phyloP scores from a whole-genome alignment of 2,888 invertebrate species.

The Leptothorax acervorum region DNA sequence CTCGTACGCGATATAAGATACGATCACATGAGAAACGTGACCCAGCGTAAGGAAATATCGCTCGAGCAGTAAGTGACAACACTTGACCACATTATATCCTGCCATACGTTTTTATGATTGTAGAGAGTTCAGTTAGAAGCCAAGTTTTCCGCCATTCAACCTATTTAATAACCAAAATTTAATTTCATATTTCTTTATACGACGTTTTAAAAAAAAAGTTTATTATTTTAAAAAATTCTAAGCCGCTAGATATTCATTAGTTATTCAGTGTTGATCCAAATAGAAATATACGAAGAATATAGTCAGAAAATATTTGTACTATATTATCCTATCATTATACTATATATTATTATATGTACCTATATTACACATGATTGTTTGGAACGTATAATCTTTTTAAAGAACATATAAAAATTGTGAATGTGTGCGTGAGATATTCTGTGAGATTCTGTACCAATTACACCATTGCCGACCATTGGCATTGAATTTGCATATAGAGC shows the following conservation, averaged over 20 bases:
- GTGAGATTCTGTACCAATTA: background rate
- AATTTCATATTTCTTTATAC: background rate
- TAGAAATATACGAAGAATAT: no score
- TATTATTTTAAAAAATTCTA: background rate
- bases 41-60: background rate
- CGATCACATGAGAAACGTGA: background rate
- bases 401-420: background rate
- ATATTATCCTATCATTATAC: no score
- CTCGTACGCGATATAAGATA: background rate
- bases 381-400: background rate
- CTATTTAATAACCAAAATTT: background rate
- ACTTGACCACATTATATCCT: background rate
- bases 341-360: no score
- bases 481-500: background rate
- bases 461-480: background rate
- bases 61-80: background rate
- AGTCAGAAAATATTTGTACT: no score
- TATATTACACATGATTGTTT: no score
- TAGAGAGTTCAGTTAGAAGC: background rate
- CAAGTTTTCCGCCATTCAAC: background rate
- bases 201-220: background rate
- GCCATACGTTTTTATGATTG: background rate
- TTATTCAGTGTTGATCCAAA: no score
- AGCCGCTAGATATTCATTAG: no score
- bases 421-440: background rate